These are phyloP conservation scores for Gadus chalcogrammus DNA, from an alignment of 2,113 vertebrate genomes.

Conservation along the genomic window DNA sequence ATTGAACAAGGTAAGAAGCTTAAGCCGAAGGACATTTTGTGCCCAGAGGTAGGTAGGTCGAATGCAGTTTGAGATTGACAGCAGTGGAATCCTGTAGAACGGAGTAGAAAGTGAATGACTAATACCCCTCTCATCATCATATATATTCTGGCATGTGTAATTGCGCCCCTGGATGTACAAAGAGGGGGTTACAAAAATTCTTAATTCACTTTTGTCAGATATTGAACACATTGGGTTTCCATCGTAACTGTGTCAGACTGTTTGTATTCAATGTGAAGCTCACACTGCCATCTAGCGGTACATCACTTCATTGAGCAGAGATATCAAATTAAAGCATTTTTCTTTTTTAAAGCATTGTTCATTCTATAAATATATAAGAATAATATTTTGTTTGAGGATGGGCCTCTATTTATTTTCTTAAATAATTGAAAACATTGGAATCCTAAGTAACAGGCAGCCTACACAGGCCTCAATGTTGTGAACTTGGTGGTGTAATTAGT, in stretches of 20 bases:
- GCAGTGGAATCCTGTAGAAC: neutral
- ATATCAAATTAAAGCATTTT: too few species aligned
- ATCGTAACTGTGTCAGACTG: neutral
- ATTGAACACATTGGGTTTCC: neutral
- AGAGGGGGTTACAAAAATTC: neutral
- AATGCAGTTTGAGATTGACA: neutral
- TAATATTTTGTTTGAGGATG: too few species aligned
- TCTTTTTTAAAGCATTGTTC: too few species aligned
- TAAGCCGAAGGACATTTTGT: too few species aligned
- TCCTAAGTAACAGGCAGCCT: neutral
- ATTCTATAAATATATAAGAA: too few species aligned
- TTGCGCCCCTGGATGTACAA: neutral
- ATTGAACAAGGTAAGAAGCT: too few species aligned
- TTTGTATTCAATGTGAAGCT: neutral
- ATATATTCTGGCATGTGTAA: neutral
- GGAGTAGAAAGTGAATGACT: neutral
- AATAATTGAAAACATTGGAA: neutral
- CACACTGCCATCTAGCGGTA: neutral
- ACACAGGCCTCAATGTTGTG: too few species aligned
- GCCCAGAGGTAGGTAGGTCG: too few species aligned
- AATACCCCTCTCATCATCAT: neutral
- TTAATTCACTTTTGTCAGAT: neutral
- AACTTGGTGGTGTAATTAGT: too few species aligned
- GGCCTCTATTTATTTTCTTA: too few species aligned
- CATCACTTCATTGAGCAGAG: neutral